Conservation (phyloP, 2,113 vertebrate genomes). For the Theristicus caerulescens region DNA sequence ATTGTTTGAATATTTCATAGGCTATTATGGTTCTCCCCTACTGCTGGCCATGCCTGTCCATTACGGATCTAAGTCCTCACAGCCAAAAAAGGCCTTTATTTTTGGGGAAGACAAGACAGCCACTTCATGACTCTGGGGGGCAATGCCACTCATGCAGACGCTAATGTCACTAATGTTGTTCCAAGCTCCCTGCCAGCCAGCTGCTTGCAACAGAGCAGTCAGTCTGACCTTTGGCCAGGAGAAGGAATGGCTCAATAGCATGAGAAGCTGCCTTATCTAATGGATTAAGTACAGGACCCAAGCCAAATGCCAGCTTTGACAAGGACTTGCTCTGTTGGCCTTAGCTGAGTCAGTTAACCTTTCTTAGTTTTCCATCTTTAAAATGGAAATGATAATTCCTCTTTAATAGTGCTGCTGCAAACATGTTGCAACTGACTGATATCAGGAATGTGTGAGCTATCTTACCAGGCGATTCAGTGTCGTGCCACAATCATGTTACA, state of each 20-base stretch:
- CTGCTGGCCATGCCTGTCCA: neutral
- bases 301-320: slow-evolving; percentile 46
- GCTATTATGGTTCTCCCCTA: neutral
- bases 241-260: slow-evolving; percentile 44
- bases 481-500: neutral
- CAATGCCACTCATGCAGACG: slow-evolving; percentile 51
- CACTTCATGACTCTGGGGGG: slow-evolving; percentile 31
- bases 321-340: slow-evolving; percentile 31
- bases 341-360: slow-evolving; percentile 25
- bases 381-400: neutral
- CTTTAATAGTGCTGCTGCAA: neutral
- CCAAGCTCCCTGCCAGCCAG: slow-evolving; percentile 55
- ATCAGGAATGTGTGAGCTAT: neutral
- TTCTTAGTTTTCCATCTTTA: slow-evolving; percentile 6
- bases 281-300: slow-evolving; percentile 53
- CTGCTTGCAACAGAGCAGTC: slow-evolving; percentile 35
- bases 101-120: slow-evolving; percentile 23
- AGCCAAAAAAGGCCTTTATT: slow-evolving; percentile 6
- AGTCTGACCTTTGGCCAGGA: slow-evolving; percentile 49
- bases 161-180: slow-evolving; percentile 52
- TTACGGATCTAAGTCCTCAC: neutral
- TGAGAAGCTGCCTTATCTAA: slow-evolving; percentile 53
- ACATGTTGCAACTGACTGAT: neutral
- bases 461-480: accelerated
- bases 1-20: slow-evolving; percentile 20